Percentiles rank a stretch among this genome's conserved stretches.
Conservation (phyloP, 2,888 invertebrate species). For the Campoplex capitator region DNA sequence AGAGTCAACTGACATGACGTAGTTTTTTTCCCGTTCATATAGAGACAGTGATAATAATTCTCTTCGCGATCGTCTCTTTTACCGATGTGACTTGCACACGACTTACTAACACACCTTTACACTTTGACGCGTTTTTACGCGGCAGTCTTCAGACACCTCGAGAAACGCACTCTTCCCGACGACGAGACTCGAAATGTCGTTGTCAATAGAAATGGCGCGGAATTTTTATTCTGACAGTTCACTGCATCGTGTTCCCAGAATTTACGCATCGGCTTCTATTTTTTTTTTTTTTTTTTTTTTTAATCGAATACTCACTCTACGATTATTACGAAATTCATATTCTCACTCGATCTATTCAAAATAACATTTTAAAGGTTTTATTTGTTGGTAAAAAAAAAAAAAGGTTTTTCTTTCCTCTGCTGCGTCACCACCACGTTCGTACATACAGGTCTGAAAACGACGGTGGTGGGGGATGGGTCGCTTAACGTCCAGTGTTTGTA, state of each 20-base stretch:
- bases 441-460: too few relatives aligned
- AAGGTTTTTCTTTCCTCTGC: constrained; percentile 1
- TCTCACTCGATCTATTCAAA: neutral
- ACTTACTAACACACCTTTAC: neutral
- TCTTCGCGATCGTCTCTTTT: neutral
- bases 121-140: constrained; percentile 48
- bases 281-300: neutral
- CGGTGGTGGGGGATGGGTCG: too few relatives aligned
- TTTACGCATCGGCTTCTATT: neutral
- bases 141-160: constrained; percentile 58
- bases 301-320: neutral
- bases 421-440: constrained; percentile 42
- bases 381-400: constrained; percentile 19
- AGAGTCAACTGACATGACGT: constrained; percentile 68
- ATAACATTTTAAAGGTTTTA: constrained; percentile 24
- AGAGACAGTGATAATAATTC: constrained; percentile 13
- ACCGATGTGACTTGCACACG: constrained; percentile 23
- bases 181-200: neutral
- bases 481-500: too few relatives aligned
- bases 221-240: constrained; percentile 3
- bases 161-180: neutral
- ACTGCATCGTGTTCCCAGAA: neutral
- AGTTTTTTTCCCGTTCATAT: constrained; percentile 54
- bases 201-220: neutral
- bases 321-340: neutral